Evolutionary conservation across 2,113 vertebrate species (phyloP).

Genomic region (Anthoscopus minutus): DNA sequence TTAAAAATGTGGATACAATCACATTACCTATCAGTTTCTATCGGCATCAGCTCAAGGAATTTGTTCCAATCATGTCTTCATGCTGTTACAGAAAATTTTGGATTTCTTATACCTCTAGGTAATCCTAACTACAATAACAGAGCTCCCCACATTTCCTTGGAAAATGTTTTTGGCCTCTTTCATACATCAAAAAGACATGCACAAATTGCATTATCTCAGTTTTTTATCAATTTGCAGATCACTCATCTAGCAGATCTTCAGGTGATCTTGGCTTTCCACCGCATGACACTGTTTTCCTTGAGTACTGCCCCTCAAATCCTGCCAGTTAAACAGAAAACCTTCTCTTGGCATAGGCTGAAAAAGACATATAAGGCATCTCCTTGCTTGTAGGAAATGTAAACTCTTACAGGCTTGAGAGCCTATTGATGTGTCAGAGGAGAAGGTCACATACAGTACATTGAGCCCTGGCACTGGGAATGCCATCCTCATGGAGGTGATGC

Average conservation of each 20-base stretch:
- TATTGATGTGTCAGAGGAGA: neutral
- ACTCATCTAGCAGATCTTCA: neutral
- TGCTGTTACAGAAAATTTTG: neutral
- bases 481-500: neutral
- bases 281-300: neutral
- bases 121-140: neutral
- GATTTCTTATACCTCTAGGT: neutral
- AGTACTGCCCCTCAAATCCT: neutral
- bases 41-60: neutral
- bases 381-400: neutral
- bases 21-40: neutral
- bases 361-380: neutral
- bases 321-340: neutral
- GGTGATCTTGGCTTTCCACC: neutral
- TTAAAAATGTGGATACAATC: neutral
- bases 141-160: neutral
- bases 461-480: neutral
- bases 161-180: neutral
- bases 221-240: neutral
- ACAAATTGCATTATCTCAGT: neutral
- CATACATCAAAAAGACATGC: neutral
- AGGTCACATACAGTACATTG: conserved; percentile 29
- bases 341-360: neutral
- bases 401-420: neutral
- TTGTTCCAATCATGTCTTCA: neutral